phyloP scores from a whole-genome alignment of 2,888 invertebrate species.

The Chesias legatella region DNA sequence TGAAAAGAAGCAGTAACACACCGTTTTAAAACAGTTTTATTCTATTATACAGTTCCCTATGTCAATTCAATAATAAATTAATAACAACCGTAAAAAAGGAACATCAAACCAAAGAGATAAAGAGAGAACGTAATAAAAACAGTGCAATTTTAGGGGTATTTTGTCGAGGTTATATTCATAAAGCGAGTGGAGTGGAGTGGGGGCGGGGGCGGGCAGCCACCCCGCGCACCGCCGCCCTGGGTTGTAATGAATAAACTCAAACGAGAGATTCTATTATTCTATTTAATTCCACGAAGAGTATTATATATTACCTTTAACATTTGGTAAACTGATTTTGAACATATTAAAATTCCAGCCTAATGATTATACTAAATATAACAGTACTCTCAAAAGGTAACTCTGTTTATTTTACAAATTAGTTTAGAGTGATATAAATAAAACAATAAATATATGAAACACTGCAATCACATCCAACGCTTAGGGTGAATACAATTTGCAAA shows the following conservation, averaged over 20 bases:
- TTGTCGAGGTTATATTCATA: slow-evolving; percentile 81
- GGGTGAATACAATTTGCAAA: too few relatives aligned
- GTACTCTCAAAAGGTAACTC: too few relatives aligned
- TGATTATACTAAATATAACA: neutral
- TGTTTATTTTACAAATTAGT: too few relatives aligned
- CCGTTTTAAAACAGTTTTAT: too few relatives aligned
- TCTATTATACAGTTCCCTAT: neutral
- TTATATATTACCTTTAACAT: slow-evolving; percentile 60
- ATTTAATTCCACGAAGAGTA: slow-evolving; percentile 73
- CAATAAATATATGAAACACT: too few relatives aligned
- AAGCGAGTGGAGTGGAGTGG: slow-evolving; percentile 68
- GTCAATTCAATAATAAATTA: slow-evolving; percentile 65
- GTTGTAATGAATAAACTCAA: slow-evolving; percentile 79
- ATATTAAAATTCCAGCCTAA: slow-evolving; percentile 27
- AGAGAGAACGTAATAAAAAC: slow-evolving; percentile 79
- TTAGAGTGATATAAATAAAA: too few relatives aligned
- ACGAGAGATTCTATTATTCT: slow-evolving; percentile 69
- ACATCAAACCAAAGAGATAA: slow-evolving; percentile 79
- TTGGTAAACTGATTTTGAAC: slow-evolving; percentile 46
- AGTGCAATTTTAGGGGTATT: slow-evolving; percentile 81
- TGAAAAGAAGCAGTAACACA: too few relatives aligned
- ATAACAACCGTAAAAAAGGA: slow-evolving; percentile 70
- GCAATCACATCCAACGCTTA: too few relatives aligned
- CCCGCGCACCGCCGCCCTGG: slow-evolving; percentile 54
- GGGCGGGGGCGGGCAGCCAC: slow-evolving; percentile 49